Evolutionary conservation across 2,888 invertebrate species (phyloP), one percentile per base, ranked within the genome.

Genomic region (Ectemnius cavifrons): DNA sequence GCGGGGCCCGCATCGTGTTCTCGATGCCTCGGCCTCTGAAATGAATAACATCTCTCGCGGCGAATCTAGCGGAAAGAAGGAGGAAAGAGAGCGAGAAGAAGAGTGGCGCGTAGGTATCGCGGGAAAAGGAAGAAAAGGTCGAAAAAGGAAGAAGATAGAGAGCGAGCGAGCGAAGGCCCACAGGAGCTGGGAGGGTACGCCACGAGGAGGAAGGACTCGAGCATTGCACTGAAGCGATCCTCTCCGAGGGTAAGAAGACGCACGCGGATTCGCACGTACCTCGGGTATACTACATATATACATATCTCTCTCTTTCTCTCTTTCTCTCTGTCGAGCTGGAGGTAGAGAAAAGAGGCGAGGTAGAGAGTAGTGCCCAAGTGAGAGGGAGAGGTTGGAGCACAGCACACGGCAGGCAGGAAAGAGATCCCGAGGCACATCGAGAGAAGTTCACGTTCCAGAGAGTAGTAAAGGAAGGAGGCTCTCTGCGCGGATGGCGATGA

Each of bases 191-290:
- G 68, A 76, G 60, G 69, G 73, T 46, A 64, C 37, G 16, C 27
- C 45, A 37, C 62, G 71, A 77, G 58, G 72, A 72, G 68, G 71
- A 77, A 73, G 71, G 37, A 73, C 73, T 75, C 71, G 81, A 76
- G 77, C 78, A 64, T 73, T 75, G 79, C 78, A 77, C 80, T 77
- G 79, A 71, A 57, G 58, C 68, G 69, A 61, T 61, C 61, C 28
- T 16, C 57, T 52, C 14, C 59, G 28, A 66, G 67, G 49, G 67
- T 46, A 64, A 71, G 37, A 37, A 37, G 67, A 68, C 68, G 66
- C 71, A 60, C 52, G 63, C 23, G 49, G 52, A 23, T 63, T 63
- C 49, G 63, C 61, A 67, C 63, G 67, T 49, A 47, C n/a, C 37
- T 52, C 52, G 52, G 5, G 14, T 52, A 52, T 14, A 14, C 8